A percentile compares a stretch with the other conserved stretches of the same genome.
phyloP scores from a whole-genome alignment of 1,140 invertebrate species.

The Trachymyrmex cornetzi region DNA sequence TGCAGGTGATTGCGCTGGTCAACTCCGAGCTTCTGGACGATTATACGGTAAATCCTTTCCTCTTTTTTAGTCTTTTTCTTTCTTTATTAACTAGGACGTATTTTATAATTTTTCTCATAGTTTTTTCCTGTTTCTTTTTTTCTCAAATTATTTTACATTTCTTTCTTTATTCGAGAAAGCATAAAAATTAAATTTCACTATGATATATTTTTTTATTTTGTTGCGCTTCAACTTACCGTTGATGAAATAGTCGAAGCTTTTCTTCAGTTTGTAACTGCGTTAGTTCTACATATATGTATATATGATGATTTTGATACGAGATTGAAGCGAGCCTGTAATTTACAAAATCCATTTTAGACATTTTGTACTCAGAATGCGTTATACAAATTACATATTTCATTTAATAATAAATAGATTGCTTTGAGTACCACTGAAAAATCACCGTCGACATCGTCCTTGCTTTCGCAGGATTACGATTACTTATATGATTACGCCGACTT shows the following conservation, averaged over 20 bases:
- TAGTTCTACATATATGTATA: background rate
- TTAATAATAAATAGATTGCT: slow-evolving; percentile 1
- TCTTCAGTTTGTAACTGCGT: background rate
- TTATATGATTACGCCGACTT: slow-evolving; percentile 86
- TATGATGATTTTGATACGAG: background rate
- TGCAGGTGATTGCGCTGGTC: slow-evolving; percentile 91
- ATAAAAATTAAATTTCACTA: background rate
- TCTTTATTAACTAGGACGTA: background rate
- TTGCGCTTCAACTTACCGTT: background rate
- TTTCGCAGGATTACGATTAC: slow-evolving; percentile 84
- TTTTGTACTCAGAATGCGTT: background rate
- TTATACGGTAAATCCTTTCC: slow-evolving; percentile 85
- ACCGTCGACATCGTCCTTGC: background rate
- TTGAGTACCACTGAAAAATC: slow-evolving; percentile 8
- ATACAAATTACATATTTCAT: background rate
- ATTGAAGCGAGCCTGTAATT: background rate
- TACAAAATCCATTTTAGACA: slow-evolving; percentile 9
- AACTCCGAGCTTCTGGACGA: slow-evolving; percentile 87
- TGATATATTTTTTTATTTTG: background rate
- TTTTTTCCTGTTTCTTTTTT: background rate
- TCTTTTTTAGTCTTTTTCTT: background rate
- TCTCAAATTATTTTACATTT: background rate
- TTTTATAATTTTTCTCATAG: background rate
- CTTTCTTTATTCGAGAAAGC: background rate
- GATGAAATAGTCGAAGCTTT: background rate